Evolutionary conservation across 2,888 invertebrate genomes (phyloP), one percentile per base, ranked within the genome.

Genomic region (Pammene aurita): DNA sequence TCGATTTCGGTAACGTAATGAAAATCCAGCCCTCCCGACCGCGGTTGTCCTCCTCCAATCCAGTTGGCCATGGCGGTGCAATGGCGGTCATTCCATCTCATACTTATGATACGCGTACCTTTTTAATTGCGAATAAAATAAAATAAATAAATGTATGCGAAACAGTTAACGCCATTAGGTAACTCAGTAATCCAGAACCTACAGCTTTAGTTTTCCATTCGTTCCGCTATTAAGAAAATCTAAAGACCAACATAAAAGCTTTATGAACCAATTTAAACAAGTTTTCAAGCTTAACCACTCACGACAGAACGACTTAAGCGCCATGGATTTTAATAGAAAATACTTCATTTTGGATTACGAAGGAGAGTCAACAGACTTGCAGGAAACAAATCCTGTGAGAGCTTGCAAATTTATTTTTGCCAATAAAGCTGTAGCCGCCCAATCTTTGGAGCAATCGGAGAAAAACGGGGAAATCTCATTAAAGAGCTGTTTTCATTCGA

Each of bases 391-490:
- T 62, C 62, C 50, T 41, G 41, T n/a, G 41, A 62, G 52, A 52
- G 62, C 50, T 52, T 62, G 50, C 62, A 62, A 62, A 62, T 69
- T 69, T 64, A 58, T 69, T 55, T 65, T 60, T 52, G 16, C 65
- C 62, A 55, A 69, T 70, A 70, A 66, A 61, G 42, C 50, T 66
- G 57, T 52, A 70, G 60, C 60, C 26, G 68, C 57, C 66, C 55
- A 70, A 66, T 66, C 61, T 63, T 46, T n/a, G 58, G 56, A 66
- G 70, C 62, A 62, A 62, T 62, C 62, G 62, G 50, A 41, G 62
- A 62, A 62, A 66, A 70, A 70, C 70, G 61, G 50, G 56, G 44
- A 55, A 66, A 66, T 66, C 70, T 70, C 70, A 70, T 70, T 70
- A 70, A 70, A 66, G 57, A 56, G 61, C 61, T 70, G 64, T 64